phyloP scores from a whole-genome alignment of 2,113 vertebrate species.

The Lophochroa leadbeateri region DNA sequence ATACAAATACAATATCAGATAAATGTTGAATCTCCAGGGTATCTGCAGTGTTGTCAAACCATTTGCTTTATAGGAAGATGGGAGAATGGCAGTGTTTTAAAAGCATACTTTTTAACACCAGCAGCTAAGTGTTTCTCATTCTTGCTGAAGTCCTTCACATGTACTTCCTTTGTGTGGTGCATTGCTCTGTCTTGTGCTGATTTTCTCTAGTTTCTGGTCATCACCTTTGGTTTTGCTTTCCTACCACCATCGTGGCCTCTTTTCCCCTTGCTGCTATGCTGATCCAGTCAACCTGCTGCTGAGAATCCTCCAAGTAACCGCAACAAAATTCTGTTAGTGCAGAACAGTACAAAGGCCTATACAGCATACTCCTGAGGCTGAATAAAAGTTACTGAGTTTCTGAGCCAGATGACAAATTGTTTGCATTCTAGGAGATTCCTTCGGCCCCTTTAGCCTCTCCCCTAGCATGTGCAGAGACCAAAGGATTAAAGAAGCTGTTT shows the following conservation, averaged over 20 bases:
- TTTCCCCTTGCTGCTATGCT: neutral
- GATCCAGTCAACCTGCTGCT: conserved; percentile 14
- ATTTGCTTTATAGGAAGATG: neutral
- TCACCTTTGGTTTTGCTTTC: neutral
- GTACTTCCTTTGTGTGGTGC: neutral
- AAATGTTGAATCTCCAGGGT: neutral
- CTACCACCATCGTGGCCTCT: neutral
- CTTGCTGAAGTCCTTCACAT: neutral
- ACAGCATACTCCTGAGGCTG: neutral
- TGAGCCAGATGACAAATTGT: conserved; percentile 55
- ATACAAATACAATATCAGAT: neutral
- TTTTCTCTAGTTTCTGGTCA: neutral
- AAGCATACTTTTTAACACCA: neutral
- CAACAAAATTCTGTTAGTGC: neutral
- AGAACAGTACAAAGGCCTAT: neutral
- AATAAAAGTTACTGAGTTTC: conserved; percentile 38
- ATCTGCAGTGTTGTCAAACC: neutral
- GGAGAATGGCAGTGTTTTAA: neutral
- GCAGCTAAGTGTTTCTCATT: neutral
- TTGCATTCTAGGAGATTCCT: conserved; percentile 42
- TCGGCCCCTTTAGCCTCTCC: conserved; percentile 30
- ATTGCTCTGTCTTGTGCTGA: neutral
- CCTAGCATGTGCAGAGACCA: conserved; percentile 12
- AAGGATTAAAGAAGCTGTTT: conserved; percentile 49
- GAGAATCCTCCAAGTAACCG: neutral